phyloP scores from a whole-genome alignment of 1,140 invertebrate species.

The Zaprionus nigranus region DNA sequence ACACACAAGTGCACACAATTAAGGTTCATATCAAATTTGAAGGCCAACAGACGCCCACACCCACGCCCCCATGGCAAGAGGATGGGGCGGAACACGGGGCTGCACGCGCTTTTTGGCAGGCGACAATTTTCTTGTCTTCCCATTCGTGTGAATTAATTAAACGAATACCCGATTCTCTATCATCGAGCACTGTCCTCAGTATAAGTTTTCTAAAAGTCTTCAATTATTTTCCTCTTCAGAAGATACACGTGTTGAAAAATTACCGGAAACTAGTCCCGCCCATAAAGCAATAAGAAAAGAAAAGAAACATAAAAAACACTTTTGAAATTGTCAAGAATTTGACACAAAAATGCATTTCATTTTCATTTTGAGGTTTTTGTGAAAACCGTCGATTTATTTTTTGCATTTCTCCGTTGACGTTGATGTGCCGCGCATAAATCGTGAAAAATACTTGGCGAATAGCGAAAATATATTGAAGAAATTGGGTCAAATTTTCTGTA shows the following conservation, averaged over 20 bases:
- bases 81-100: conserved; percentile 29
- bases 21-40: conserved; percentile 75
- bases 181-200: background rate
- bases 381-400: conserved; percentile 34
- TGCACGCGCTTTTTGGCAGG: conserved; percentile 77
- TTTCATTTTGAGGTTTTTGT: conserved; percentile 44
- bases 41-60: conserved; percentile 65
- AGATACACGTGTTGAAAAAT: conserved; percentile 69
- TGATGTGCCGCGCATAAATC: conserved; percentile 69
- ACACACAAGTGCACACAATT: conserved; percentile 54
- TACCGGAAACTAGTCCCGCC: conserved; percentile 61
- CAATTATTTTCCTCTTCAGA: background rate
- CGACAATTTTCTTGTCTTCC: conserved; percentile 58
- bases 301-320: conserved; percentile 25
- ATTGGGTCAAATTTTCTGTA: conserved; percentile 73
- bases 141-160: conserved; percentile 57
- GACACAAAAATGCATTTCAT: conserved; percentile 66
- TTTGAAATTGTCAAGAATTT: conserved; percentile 56
- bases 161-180: conserved; percentile 24
- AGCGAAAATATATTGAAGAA: conserved; percentile 56
- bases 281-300: conserved; percentile 19
- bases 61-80: conserved; percentile 21
- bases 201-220: conserved; percentile 21
- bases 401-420: conserved; percentile 73
- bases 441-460: conserved; percentile 44